Percentiles rank a stretch among this genome's conserved stretches.
Conservation (phyloP, 1,140 invertebrate genomes). For the Drosophila jambulina region DNA sequence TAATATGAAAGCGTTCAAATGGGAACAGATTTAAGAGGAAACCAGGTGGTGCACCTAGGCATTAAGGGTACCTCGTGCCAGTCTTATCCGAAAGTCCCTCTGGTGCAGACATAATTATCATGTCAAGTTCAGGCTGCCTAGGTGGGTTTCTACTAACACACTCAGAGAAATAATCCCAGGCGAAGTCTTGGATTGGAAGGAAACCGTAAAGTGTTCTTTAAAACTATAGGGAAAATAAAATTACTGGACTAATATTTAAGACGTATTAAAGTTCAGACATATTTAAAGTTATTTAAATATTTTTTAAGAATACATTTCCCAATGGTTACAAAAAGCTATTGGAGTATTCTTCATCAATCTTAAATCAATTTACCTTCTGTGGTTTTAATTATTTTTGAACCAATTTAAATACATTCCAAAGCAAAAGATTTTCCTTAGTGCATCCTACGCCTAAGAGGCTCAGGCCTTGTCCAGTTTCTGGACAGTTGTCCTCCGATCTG, state of each 20-base stretch:
- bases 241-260: too few relatives aligned
- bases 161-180: conserved; percentile 1
- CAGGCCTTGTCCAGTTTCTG: conserved; percentile 27
- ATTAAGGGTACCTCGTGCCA: conserved; percentile 1
- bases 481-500: conserved; percentile 22
- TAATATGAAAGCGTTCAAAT: conserved; percentile 35
- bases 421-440: background rate
- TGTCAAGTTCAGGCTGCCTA: conserved; percentile 23
- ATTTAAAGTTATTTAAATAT: too few relatives aligned
- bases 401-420: background rate
- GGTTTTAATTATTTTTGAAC: too few relatives aligned
- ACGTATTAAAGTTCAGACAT: too few relatives aligned
- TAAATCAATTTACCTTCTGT: too few relatives aligned
- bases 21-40: conserved; percentile 6
- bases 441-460: conserved; percentile 18
- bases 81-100: conserved; percentile 20
- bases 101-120: conserved; percentile 33
- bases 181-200: background rate
- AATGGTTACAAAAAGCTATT: too few relatives aligned
- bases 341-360: too few relatives aligned
- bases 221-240: background rate
- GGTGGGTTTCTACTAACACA: background rate
- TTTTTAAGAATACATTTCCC: too few relatives aligned
- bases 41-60: conserved; percentile 21
- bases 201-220: background rate